Evolutionary conservation across 1,140 invertebrate species (phyloP).

Genomic region (Cotesia vestalis): DNA sequence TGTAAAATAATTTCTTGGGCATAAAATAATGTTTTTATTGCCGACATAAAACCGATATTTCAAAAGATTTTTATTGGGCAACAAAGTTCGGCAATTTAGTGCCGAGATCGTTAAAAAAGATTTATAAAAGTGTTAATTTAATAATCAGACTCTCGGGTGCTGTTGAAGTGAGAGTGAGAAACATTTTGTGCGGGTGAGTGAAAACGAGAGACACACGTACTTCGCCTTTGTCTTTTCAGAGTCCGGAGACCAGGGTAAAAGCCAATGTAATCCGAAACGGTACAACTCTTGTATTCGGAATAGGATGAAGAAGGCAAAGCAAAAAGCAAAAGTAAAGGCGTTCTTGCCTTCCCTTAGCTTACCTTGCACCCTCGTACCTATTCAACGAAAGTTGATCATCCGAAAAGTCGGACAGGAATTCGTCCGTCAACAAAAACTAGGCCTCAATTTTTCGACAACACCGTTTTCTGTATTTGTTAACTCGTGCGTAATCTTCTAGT

Average conservation of each 20-base stretch:
- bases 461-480: not conserved
- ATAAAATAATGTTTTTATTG: no score
- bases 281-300: constrained; percentile 18
- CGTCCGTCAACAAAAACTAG: constrained; percentile 16
- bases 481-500: constrained; percentile 23
- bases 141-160: no score
- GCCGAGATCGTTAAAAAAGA: no score
- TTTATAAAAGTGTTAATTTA: no score
- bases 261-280: constrained; percentile 29
- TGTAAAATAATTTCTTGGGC: no score
- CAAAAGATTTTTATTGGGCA: no score
- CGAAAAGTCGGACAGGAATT: constrained; percentile 32
- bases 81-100: no score
- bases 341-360: not conserved
- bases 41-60: no score
- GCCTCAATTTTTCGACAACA: not conserved
- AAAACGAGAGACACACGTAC: not conserved
- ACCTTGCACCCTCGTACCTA: constrained; percentile 6
- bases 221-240: not conserved
- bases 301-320: no score
- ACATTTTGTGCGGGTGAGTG: no score
- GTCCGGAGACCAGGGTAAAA: constrained; percentile 22
- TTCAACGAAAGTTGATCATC: constrained; percentile 40
- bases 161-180: no score
- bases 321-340: not conserved